phyloP scores from a whole-genome alignment of 2,113 vertebrate genomes.

The Ranitomeya variabilis region DNA sequence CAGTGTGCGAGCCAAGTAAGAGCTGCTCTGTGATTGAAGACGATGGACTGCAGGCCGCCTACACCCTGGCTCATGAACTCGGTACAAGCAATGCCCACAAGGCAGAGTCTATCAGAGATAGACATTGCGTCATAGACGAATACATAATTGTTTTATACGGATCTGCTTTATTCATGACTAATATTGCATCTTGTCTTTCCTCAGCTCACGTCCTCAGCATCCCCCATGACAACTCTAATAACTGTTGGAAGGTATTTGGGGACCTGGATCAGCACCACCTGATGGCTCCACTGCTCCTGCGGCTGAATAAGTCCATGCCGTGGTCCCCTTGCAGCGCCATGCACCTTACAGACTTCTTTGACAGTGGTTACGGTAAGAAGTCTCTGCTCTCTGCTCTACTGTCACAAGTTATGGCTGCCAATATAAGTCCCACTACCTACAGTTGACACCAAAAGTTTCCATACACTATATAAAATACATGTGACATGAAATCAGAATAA shows the following conservation, averaged over 20 bases:
- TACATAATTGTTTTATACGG: no score
- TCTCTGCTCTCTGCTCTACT: not conserved
- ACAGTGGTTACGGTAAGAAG: constrained; percentile 87
- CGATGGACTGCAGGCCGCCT: constrained; percentile 90
- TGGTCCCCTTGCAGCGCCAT: constrained; percentile 96
- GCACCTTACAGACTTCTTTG: constrained; percentile 93
- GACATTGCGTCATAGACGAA: no score
- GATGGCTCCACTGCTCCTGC: constrained; percentile 89
- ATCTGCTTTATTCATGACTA: not conserved
- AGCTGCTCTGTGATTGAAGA: constrained; percentile 96
- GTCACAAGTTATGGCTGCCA: not conserved
- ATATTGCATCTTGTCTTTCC: constrained; percentile 15
- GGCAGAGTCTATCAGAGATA: not conserved
- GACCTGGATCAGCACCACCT: constrained; percentile 81
- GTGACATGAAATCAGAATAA: no score
- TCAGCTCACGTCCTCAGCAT: constrained; percentile 95
- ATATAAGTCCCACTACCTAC: not conserved
- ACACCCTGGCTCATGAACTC: constrained; percentile 92
- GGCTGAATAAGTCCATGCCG: constrained; percentile 84
- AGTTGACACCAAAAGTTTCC: no score
- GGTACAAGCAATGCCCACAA: constrained; percentile 68
- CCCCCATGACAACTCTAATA: constrained; percentile 94
- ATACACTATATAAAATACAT: no score
- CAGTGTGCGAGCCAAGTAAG: constrained; percentile 92
- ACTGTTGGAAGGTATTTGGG: constrained; percentile 84